Base-by-base conservation (phyloP, 1,140 invertebrate species). In the Drosophila nigrodunni region DNA sequence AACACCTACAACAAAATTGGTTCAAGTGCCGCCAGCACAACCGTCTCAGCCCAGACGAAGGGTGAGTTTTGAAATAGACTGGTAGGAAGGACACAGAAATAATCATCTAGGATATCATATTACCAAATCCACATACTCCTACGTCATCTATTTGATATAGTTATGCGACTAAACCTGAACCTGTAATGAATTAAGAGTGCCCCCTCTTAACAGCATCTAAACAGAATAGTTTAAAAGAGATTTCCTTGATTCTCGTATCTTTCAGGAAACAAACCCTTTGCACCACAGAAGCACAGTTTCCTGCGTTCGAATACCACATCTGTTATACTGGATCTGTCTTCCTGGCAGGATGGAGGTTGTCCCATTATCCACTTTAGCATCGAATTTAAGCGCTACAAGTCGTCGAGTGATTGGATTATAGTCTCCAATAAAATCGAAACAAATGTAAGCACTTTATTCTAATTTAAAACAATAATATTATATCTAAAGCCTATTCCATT, bases 1-100 rank as follows among this genome's bases (percentile, higher is more conserved):
- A 94, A 94, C 0, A 94, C 95, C 0, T 94, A 94, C 80, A 96
- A 96, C 78, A 95, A 95, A 93, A 95, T 96, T 18, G 96, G 96
- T 2, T 94, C 93, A 60, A 96, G 96, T 68, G 93, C 94, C 1
- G 93, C 95, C 0, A 96, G 96, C 82, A 76, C 94, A 2, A 92
- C 94, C 30, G 92, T 94, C 44, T 93, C 93, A 30, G 93, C 94
- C 0, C 94, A 93, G 66, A 96, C 95, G 7, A 94, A 95, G 92
- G 90, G 80, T 87, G 59, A 13, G 1, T 52, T 9, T 7, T 2
- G 1, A 8, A 4, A 7, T 5, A 8, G 5, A 13, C 18, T 21
- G 18, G 18, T 21, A 21, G 18, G 18, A 21, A 21, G 2, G 18
- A 0, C 2, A 21, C 0, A 15, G 15, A 15, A 0, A 21, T 21